These are phyloP conservation scores for Arizona elegans DNA, from an alignment of 2,113 vertebrate species.

Conservation along the genomic window DNA sequence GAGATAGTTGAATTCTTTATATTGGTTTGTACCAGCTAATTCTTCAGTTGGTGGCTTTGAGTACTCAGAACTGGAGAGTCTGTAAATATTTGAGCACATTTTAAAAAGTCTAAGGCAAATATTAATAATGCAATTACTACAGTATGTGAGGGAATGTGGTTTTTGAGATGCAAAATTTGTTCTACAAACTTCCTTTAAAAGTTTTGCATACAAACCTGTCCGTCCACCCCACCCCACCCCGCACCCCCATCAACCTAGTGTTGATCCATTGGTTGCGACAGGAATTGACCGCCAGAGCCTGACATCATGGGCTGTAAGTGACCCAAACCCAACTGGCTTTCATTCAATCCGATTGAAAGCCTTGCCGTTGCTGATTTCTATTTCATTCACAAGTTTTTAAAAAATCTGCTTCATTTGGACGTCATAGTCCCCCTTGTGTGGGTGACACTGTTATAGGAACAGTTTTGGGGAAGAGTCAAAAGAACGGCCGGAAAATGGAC, in stretches of 20 bases:
- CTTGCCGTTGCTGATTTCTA: not conserved
- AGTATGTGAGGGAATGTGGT: not conserved
- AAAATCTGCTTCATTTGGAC: not conserved
- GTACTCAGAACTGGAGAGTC: not conserved
- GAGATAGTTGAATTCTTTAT: not conserved
- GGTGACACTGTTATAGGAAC: not conserved
- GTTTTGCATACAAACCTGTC: not conserved
- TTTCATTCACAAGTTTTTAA: not conserved
- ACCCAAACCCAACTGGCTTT: not conserved
- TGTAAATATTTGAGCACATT: not conserved
- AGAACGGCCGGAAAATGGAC: not conserved
- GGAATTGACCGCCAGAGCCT: not conserved
- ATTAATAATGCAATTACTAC: not conserved
- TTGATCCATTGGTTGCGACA: not conserved
- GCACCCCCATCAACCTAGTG: not conserved
- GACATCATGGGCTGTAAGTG: not conserved
- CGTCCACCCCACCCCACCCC: too few species aligned
- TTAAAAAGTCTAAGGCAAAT: not conserved
- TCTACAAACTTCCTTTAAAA: not conserved
- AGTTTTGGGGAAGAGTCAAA: not conserved
- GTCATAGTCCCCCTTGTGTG: not conserved
- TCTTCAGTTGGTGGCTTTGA: not conserved
- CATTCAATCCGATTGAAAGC: not conserved
- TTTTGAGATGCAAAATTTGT: not conserved
- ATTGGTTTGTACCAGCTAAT: not conserved